Conservation (phyloP, 2,797 vertebrate genomes). For the Periparus ater region DNA sequence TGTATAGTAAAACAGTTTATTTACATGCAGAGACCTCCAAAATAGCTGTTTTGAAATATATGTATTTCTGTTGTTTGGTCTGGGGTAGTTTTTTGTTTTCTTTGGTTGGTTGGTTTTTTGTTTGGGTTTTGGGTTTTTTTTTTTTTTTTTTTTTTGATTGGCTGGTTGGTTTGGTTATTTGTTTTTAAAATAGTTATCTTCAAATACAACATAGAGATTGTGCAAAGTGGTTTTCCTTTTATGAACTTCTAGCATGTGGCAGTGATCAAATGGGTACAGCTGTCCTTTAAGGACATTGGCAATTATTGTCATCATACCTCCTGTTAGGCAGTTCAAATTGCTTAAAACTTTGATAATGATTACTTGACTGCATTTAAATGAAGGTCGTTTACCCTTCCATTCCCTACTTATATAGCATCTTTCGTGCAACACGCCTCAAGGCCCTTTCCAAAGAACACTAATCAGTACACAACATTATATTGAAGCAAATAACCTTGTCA, state of each 20-base stretch:
- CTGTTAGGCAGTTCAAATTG: constrained; percentile 75
- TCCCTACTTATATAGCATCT: constrained; percentile 64
- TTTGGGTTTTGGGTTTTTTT: not conserved
- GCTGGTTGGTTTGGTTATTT: not conserved
- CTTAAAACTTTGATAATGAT: constrained; percentile 80
- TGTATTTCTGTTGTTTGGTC: not conserved
- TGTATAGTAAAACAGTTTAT: not conserved
- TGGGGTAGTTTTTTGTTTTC: not conserved
- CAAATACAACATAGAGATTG: constrained; percentile 3
- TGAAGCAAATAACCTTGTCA: constrained; percentile 80
- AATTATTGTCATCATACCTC: constrained; percentile 74
- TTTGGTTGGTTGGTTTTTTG: not conserved
- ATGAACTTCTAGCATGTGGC: constrained; percentile 62
- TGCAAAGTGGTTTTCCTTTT: constrained; percentile 52
- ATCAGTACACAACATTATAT: constrained; percentile 80
- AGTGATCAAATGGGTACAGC: constrained; percentile 69
- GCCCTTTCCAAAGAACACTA: constrained; percentile 77
- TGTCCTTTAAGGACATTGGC: constrained; percentile 70
- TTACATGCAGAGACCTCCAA: not conserved
- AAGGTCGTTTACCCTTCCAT: constrained; percentile 71
- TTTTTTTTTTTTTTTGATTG: not conserved
- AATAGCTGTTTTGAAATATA: not conserved
- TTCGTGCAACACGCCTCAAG: constrained; percentile 67
- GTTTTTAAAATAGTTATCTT: not conserved
- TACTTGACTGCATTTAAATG: constrained; percentile 77